Conservation (phyloP, 2,797 vertebrate species). For the Gobionotothen gibberifrons region DNA sequence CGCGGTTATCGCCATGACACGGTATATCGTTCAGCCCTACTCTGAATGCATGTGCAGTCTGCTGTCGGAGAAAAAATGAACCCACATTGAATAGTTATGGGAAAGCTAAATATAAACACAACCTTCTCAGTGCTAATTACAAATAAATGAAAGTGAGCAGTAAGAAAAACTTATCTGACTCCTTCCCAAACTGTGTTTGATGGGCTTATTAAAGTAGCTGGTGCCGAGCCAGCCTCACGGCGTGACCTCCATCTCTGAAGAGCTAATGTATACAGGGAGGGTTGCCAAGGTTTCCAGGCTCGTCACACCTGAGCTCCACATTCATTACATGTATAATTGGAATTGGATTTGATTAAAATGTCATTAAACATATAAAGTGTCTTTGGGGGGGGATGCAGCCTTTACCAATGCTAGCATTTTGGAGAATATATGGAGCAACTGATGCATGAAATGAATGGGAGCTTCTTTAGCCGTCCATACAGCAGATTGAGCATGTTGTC, state of each 20-base stretch:
- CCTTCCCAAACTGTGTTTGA: slow-evolving; percentile 54
- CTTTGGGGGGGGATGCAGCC: slow-evolving; percentile 20
- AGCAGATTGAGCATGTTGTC: background rate
- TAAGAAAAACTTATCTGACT: slow-evolving; percentile 47
- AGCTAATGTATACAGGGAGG: slow-evolving; percentile 68
- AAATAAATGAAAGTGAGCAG: slow-evolving; percentile 54
- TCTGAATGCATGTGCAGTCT: slow-evolving; percentile 44
- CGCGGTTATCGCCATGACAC: no score
- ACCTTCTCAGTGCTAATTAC: slow-evolving; percentile 60
- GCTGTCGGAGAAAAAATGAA: slow-evolving; percentile 44
- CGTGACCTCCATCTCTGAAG: slow-evolving; percentile 70
- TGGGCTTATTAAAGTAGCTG: slow-evolving; percentile 61
- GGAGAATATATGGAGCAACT: slow-evolving; percentile 43
- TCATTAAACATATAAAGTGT: slow-evolving; percentile 71
- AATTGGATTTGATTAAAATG: slow-evolving; percentile 77
- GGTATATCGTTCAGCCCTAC: no score
- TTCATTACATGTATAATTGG: slow-evolving; percentile 79
- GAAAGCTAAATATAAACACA: slow-evolving; percentile 67
- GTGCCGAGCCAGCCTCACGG: slow-evolving; percentile 46
- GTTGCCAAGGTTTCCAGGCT: slow-evolving; percentile 63
- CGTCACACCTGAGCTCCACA: slow-evolving; percentile 70
- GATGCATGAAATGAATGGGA: slow-evolving; percentile 72
- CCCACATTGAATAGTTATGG: slow-evolving; percentile 59
- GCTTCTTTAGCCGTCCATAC: slow-evolving; percentile 43
- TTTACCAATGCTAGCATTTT: slow-evolving; percentile 41